Evolutionary conservation across 1,140 invertebrate genomes (phyloP), one percentile per base, ranked within the genome.

Genomic region (Drosophila burlai): DNA sequence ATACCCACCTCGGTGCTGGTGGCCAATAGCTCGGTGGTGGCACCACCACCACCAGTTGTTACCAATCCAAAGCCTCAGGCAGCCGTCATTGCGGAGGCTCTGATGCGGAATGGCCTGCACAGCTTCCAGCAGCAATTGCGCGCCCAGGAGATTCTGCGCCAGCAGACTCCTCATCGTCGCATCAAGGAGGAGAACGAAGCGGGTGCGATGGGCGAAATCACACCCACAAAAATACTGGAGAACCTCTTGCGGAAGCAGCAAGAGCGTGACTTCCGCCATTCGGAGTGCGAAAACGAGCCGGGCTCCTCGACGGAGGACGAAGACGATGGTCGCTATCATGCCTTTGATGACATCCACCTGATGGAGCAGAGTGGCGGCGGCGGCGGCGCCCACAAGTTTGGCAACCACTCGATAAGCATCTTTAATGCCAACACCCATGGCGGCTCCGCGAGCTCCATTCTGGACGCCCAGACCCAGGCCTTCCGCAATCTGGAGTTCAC

Each of bases 331-430:
- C 92, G 89, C 13, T 93, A 69, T 50, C 79, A 83, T 49, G 80
- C 67, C 55, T 93, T 93, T 13, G 92, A 93, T 16, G 92, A 93
- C 50, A 93, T 93, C 50, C 92, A 93, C 45, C 61, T 93, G 29
- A 87, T 93, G 76, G 92, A 93, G 24, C 74, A 87, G 47, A 47
- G 61, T 2, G 76, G 54, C 15, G 24, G 24, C 21, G 24, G 24
- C 21, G 21, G 21, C 24, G 65, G 64, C 10, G 29, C 4, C 5
- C 49, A 40, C 54, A 57, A 78, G 36, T 81, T 82, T 31, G 80
- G 52, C 58, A 80, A 83, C 24, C 54, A 50, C 47, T 60, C 83
- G n/a, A 26, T 91, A 26, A 63, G 62, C 47, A 72, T 85, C 40
- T 90, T 85, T 15, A 34, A 45, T 65, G 40, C 71, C 24, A 81